Evolutionary conservation across 2,888 invertebrate species (phyloP).

Genomic region (Eristalinus aeneus): DNA sequence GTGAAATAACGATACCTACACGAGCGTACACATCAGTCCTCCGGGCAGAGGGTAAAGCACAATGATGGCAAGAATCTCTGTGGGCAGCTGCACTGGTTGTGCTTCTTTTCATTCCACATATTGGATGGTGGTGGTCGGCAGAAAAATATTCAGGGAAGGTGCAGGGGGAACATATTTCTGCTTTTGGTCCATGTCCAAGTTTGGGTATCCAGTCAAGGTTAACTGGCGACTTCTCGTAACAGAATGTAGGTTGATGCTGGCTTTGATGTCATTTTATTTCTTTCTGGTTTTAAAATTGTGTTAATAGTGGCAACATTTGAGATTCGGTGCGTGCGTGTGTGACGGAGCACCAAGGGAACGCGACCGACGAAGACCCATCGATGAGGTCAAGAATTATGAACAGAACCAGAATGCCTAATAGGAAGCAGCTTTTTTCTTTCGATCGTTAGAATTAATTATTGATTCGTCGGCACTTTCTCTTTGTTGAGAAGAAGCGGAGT

Average conservation of each 20-base stretch:
- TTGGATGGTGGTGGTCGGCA: conserved; percentile 16
- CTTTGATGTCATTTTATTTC: conserved; percentile 39
- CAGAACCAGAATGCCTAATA: background rate
- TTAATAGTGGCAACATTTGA: conserved; percentile 13
- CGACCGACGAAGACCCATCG: background rate
- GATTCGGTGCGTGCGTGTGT: background rate
- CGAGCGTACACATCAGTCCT: conserved; percentile 2
- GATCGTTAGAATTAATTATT: background rate
- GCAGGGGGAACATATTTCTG: conserved; percentile 19
- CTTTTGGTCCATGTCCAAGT: conserved; percentile 63
- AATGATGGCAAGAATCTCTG: conserved; percentile 37
- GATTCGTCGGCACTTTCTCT: background rate
- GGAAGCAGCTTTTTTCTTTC: background rate
- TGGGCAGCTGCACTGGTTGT: conserved; percentile 41
- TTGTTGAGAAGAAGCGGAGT: background rate
- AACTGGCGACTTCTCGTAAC: conserved; percentile 63
- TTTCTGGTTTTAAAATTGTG: conserved; percentile 47
- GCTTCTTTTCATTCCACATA: conserved; percentile 13
- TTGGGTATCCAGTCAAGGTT: conserved; percentile 61
- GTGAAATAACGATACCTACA: conserved; percentile 9
- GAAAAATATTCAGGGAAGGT: background rate
- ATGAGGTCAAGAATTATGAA: conserved; percentile 32
- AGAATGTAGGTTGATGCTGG: conserved; percentile 57
- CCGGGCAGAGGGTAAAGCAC: conserved; percentile 17
- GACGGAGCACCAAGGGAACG: background rate